Evolutionary conservation across 2,113 vertebrate species (phyloP), one percentile per base, ranked within the genome.

Genomic region (Hemibagrus wyckioides): DNA sequence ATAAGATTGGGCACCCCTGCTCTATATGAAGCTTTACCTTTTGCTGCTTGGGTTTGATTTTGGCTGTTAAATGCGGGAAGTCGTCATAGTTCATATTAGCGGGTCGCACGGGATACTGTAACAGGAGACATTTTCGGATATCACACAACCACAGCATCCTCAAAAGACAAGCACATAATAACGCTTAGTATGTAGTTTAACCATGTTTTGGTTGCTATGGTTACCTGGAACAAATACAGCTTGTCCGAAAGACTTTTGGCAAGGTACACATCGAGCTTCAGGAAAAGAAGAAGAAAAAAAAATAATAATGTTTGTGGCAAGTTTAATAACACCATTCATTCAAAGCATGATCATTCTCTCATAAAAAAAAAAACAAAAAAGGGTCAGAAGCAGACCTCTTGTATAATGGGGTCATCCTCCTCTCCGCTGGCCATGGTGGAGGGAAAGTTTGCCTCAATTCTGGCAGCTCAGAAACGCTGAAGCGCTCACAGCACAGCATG

Each of bases 31-130:
- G 67, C 2, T 82, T 81, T 82, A 99, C 98, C 96, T 97, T 97
- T 92, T 99, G 98, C 90, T 98, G 98, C 91, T 99, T 98, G 84
- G 98, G 98, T 93, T 99, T 99, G 94, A 99, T 99, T 93, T 94
- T 97, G 2, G 97, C 97, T 3, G 97, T 92, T 50, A 99, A 93
- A 91, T 99, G 98, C 2, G 96, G 95, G 89, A 97, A 95, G 39
- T 98, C 96, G 87, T 98, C 96, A 0, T 99, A 99, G 0, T 95
- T 97, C 98, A 99, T 99, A 23, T 92, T 95, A 67, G 96, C 94
- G 4, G 98, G 98, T 73, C 97, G 96, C 88, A 99, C 97, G 0
- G 98, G 98, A 87, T 99, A 99, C 98, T 99, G 91, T 1, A 86
- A 89, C 88, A 83, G 41, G 85, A 73, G 15, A 28, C 15, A 48